These are phyloP conservation scores for Sebastes oblongus DNA, from an alignment of 2,797 vertebrate species.

Conservation along the genomic window DNA sequence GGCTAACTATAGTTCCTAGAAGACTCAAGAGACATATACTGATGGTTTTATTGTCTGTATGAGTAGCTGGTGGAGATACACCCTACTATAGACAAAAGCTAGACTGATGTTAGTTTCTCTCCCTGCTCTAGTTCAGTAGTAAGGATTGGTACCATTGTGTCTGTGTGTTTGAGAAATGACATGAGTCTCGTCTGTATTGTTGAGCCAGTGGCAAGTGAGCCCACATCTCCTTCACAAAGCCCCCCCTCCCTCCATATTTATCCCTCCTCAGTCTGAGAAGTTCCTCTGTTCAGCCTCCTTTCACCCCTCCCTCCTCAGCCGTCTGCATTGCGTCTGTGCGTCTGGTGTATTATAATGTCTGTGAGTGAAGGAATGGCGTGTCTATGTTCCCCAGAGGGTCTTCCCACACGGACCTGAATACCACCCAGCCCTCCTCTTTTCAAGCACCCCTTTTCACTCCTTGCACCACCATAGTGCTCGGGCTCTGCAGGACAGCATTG, in stretches of 20 bases:
- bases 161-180: slow-evolving; percentile 39
- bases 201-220: slow-evolving; percentile 27
- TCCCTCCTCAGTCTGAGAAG: slow-evolving; percentile 55
- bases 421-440: slow-evolving; percentile 62
- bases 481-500: slow-evolving; percentile 66
- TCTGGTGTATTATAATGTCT: slow-evolving; percentile 60
- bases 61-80: background rate
- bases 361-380: slow-evolving; percentile 71
- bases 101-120: background rate
- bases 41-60: background rate
- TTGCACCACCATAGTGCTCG: slow-evolving; percentile 43
- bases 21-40: background rate
- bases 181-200: slow-evolving; percentile 47
- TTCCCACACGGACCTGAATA: slow-evolving; percentile 76
- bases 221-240: slow-evolving; percentile 42
- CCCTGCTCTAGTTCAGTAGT: background rate
- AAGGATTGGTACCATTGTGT: slow-evolving; percentile 22
- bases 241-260: slow-evolving; percentile 39
- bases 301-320: slow-evolving; percentile 41
- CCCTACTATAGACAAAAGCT: background rate
- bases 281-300: slow-evolving; percentile 59
- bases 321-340: slow-evolving; percentile 45
- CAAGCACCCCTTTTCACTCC: slow-evolving; percentile 66
- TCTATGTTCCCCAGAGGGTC: slow-evolving; percentile 62
- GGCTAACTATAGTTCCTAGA: background rate